Conservation (phyloP, 2,888 invertebrate species). For the Willowsia nigromaculata region DNA sequence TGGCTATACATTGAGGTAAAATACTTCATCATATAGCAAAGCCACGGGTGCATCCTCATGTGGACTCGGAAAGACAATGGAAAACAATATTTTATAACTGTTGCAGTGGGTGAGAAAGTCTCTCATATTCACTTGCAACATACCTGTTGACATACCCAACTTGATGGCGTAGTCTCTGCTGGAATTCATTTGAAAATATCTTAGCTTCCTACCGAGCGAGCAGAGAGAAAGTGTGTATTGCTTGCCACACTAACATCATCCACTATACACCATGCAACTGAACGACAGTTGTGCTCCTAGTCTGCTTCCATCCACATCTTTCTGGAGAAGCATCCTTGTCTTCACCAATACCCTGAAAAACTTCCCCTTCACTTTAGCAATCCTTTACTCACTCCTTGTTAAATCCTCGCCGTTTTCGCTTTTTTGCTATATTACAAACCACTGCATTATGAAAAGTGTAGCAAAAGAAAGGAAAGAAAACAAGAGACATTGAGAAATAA, state of each 20-base stretch:
- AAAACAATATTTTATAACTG: not conserved
- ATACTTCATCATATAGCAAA: not conserved
- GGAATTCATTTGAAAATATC: constrained; percentile 69
- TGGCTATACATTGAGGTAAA: no score
- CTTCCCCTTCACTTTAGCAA: not conserved
- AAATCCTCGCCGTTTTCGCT: not conserved
- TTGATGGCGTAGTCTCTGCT: constrained; percentile 69
- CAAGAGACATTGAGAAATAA: not conserved
- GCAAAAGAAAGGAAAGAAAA: not conserved
- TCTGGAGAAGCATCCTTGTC: not conserved
- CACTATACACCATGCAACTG: constrained; percentile 1
- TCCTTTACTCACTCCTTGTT: not conserved
- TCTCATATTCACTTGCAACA: not conserved
- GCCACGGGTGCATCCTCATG: not conserved
- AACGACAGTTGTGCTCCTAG: constrained; percentile 27
- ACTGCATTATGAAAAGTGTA: not conserved
- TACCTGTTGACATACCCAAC: constrained; percentile 73
- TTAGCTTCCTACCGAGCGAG: constrained; percentile 69
- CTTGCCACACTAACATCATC: constrained; percentile 1
- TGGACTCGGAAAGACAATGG: not conserved
- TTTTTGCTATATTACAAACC: not conserved
- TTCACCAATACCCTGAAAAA: not conserved
- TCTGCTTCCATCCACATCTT: constrained; percentile 37
- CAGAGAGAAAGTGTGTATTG: constrained; percentile 31
- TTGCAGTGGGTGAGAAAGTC: not conserved